Percentiles rank a stretch among this genome's conserved stretches.
Conservation (phyloP, 2,797 vertebrate genomes). For the Esox lucius region DNA sequence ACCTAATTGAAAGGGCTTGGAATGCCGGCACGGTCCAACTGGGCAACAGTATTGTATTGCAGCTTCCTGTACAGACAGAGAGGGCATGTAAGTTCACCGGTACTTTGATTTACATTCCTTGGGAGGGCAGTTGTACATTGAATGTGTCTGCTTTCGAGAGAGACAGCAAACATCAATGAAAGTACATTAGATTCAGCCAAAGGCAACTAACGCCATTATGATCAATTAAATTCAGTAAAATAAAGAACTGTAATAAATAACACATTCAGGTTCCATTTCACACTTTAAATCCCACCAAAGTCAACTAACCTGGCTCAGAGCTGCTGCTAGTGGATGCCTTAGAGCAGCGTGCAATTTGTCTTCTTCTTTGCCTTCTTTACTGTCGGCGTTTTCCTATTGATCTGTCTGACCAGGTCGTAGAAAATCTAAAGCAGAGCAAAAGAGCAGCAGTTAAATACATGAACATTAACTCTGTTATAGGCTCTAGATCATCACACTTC, state of each 20-base stretch:
- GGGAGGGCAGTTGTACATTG: not conserved
- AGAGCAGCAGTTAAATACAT: not conserved
- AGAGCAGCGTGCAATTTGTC: slow-evolving; percentile 92
- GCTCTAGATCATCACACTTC: not conserved
- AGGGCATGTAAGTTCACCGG: slow-evolving; percentile 7
- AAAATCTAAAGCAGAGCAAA: slow-evolving; percentile 83
- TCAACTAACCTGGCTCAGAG: slow-evolving; percentile 91
- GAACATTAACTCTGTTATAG: not conserved
- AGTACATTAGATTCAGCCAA: slow-evolving; percentile 50
- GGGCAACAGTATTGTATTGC: slow-evolving; percentile 80
- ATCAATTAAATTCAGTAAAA: not conserved
- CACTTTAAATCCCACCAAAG: slow-evolving; percentile 31
- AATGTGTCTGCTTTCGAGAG: not conserved
- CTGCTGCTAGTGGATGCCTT: slow-evolving; percentile 79
- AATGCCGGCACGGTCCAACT: slow-evolving; percentile 92
- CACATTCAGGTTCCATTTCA: slow-evolving; percentile 8
- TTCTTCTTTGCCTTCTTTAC: slow-evolving; percentile 99
- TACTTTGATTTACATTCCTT: not conserved
- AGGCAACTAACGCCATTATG: not conserved
- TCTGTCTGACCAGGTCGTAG: slow-evolving; percentile 99
- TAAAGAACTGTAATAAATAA: not conserved
- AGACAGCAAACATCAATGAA: not conserved
- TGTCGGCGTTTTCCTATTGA: slow-evolving; percentile 99
- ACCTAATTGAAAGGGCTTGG: slow-evolving; percentile 77
- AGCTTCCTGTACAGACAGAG: slow-evolving; percentile 6